A percentile compares a stretch with the other conserved stretches of the same genome.
Evolutionary conservation across 2,888 invertebrate species (phyloP).

Genomic region (Platycheirus rosarum): DNA sequence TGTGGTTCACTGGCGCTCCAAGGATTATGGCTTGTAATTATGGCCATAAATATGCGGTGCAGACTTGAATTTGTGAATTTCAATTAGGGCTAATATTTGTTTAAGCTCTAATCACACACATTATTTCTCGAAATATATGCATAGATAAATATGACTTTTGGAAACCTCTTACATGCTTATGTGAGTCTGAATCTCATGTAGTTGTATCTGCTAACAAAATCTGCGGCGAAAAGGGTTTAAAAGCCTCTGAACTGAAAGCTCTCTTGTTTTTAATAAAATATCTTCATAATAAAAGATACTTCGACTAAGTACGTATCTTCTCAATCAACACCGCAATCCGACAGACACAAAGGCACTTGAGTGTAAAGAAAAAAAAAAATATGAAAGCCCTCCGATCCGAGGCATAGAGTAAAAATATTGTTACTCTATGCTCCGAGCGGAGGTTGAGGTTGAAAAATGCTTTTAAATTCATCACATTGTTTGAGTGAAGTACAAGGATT

Average conservation of each 20-base stretch:
- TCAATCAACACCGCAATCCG: conserved; percentile 31
- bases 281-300: conserved; percentile 8
- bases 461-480: conserved; percentile 52
- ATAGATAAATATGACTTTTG: too few relatives aligned
- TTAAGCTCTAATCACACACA: conserved; percentile 6
- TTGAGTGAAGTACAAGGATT: conserved; percentile 34
- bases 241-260: too few relatives aligned
- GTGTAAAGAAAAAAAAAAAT: too few relatives aligned
- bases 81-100: too few relatives aligned
- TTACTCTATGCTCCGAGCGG: too few relatives aligned
- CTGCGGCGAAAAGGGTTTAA: too few relatives aligned
- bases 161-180: too few relatives aligned
- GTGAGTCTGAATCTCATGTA: too few relatives aligned
- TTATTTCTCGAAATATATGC: background rate
- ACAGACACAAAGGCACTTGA: conserved; percentile 5
- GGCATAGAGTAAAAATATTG: too few relatives aligned
- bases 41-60: conserved; percentile 15
- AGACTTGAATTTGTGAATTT: too few relatives aligned
- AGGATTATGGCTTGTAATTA: conserved; percentile 31
- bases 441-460: conserved; percentile 21
- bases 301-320: conserved; percentile 7
- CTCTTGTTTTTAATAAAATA: too few relatives aligned
- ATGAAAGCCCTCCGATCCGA: background rate
- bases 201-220: too few relatives aligned
- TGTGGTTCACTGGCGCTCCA: background rate